These are phyloP conservation scores for Hypothenemus hampei DNA, from an alignment of 1,140 invertebrate genomes.

Conservation along the genomic window DNA sequence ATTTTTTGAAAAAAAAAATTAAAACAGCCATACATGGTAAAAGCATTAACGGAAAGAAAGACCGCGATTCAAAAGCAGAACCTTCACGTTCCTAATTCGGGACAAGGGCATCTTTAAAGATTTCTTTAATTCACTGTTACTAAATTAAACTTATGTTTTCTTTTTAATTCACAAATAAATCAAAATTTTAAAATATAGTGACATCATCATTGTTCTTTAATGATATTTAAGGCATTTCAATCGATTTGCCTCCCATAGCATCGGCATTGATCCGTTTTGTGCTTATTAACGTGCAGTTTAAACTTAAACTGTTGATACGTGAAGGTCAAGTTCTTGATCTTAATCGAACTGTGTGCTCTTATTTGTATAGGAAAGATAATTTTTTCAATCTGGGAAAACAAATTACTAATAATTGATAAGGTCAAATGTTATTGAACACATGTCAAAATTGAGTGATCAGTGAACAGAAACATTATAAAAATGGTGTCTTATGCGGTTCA, in stretches of 20 bases:
- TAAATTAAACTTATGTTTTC: neutral
- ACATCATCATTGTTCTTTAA: too few species aligned
- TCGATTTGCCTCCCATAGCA: slow-evolving; percentile 9
- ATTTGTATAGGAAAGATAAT: too few species aligned
- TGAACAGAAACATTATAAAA: slow-evolving; percentile 3
- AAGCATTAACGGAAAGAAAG: slow-evolving; percentile 10
- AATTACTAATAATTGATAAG: too few species aligned
- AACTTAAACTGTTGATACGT: neutral
- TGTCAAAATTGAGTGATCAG: too few species aligned
- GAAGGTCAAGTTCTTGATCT: slow-evolving; percentile 20
- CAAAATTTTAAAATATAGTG: too few species aligned
- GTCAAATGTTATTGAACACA: too few species aligned
- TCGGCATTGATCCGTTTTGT: slow-evolving; percentile 15
- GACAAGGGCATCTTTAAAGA: slow-evolving; percentile 8
- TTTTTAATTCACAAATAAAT: neutral
- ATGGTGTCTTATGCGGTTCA: slow-evolving; percentile 33
- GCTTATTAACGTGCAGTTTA: neutral
- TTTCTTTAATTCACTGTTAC: too few species aligned
- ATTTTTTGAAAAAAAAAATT: slow-evolving; percentile 6
- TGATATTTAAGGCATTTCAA: neutral
- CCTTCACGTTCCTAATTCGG: slow-evolving; percentile 15
- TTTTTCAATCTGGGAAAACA: too few species aligned
- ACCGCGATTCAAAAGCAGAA: slow-evolving; percentile 13
- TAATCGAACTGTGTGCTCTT: slow-evolving; percentile 3
- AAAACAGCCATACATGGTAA: slow-evolving; percentile 7